phyloP scores from a whole-genome alignment of 2,797 vertebrate species.

The Pipistrellus pipistrellus region DNA sequence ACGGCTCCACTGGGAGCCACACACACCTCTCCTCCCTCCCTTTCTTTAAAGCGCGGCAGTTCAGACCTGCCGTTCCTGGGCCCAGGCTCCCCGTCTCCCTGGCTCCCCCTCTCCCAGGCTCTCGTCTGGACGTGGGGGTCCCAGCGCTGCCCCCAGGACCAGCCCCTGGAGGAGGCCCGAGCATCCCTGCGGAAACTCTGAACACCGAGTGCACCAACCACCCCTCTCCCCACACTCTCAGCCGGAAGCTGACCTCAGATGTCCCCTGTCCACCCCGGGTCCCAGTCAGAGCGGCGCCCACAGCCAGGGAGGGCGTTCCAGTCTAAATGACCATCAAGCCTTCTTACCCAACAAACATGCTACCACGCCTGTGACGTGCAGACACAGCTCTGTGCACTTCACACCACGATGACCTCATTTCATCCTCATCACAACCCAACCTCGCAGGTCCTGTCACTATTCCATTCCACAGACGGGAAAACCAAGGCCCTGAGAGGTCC shows the following conservation, averaged over 20 bases:
- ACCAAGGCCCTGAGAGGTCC: background rate
- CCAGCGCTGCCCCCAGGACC: background rate
- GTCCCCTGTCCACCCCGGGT: background rate
- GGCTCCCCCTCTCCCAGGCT: background rate
- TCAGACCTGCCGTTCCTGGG: background rate
- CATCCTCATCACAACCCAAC: background rate
- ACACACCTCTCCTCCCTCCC: no score
- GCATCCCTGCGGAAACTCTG: background rate
- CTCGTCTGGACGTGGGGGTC: background rate
- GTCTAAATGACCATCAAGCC: fast-evolving
- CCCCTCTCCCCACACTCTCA: background rate
- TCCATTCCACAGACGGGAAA: background rate
- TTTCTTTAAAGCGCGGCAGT: background rate
- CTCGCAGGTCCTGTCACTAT: background rate
- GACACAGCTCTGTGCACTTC: background rate
- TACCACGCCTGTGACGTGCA: background rate
- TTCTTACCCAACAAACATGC: background rate
- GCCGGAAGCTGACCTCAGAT: background rate
- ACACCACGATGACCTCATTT: background rate
- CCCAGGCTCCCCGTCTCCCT: background rate
- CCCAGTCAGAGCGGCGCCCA: background rate
- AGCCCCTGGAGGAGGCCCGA: background rate
- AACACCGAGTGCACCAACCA: fast-evolving
- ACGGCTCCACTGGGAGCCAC: no score
- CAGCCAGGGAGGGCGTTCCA: background rate